A percentile compares a stretch with the other conserved stretches of the same genome.
Evolutionary conservation across 1,140 invertebrate genomes (phyloP).

Genomic region (Macrocentrus cingulum): DNA sequence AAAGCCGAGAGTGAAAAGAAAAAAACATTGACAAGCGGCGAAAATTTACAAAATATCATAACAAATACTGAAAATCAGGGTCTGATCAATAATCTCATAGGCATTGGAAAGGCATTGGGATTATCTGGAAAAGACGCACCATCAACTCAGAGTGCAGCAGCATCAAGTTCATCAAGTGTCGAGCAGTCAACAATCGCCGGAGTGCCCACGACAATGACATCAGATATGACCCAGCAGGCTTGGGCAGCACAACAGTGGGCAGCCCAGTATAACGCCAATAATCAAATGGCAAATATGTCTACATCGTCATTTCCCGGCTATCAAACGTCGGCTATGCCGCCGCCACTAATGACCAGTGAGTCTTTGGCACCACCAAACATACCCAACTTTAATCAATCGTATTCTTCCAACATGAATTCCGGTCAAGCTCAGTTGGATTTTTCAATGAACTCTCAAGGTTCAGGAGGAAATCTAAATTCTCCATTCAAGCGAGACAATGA

Average conservation of each 20-base stretch:
- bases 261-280: conserved; percentile 46
- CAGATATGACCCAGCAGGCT: conserved; percentile 40
- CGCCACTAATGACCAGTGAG: conserved; percentile 19
- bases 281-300: conserved; percentile 36
- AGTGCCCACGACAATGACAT: conserved; percentile 31
- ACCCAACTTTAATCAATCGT: conserved; percentile 26
- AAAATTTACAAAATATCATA: conserved; percentile 54
- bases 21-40: conserved; percentile 47
- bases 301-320: conserved; percentile 18
- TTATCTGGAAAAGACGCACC: conserved; percentile 47
- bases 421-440: conserved; percentile 38
- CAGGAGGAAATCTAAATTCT: neutral
- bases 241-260: conserved; percentile 52
- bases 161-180: conserved; percentile 13
- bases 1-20: conserved; percentile 46
- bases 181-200: conserved; percentile 28
- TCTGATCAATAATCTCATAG: conserved; percentile 53
- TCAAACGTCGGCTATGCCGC: conserved; percentile 19
- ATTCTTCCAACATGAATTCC: conserved; percentile 30
- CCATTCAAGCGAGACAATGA: conserved; percentile 7
- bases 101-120: conserved; percentile 56
- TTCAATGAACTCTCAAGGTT: conserved; percentile 1
- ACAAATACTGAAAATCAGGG: conserved; percentile 56
- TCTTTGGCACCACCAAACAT: conserved; percentile 1
- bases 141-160: conserved; percentile 15